phyloP scores from a whole-genome alignment of 1,140 invertebrate genomes.

The Drosophila novamexicana region DNA sequence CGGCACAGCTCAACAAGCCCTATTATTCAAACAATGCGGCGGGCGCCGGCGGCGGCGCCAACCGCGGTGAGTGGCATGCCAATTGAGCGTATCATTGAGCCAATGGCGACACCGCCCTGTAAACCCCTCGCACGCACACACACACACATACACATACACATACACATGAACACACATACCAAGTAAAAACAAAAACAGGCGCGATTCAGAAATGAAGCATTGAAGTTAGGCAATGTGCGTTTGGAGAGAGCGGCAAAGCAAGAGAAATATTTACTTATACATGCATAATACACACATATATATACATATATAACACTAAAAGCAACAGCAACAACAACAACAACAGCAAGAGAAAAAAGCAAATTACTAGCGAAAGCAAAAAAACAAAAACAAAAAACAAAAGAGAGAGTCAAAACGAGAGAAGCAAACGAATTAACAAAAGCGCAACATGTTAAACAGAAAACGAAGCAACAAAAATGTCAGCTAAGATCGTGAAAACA shows the following conservation, averaged over 20 bases:
- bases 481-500: slow-evolving; percentile 6
- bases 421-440: slow-evolving; percentile 7
- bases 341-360: not conserved
- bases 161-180: slow-evolving; percentile 10
- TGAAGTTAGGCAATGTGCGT: slow-evolving; percentile 33
- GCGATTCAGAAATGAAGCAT: slow-evolving; percentile 15
- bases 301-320: slow-evolving; percentile 7
- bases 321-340: not conserved
- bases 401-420: not conserved
- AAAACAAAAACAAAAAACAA: not conserved
- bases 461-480: slow-evolving; percentile 17
- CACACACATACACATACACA: slow-evolving; percentile 36
- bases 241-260: slow-evolving; percentile 84
- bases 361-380: slow-evolving; percentile 17
- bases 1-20: slow-evolving; percentile 76
- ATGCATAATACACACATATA: slow-evolving; percentile 15
- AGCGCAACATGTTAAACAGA: slow-evolving; percentile 21
- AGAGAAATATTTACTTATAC: slow-evolving; percentile 74
- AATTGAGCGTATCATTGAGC: slow-evolving; percentile 70
- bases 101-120: slow-evolving; percentile 60
- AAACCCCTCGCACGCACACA: slow-evolving; percentile 68
- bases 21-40: slow-evolving; percentile 80
- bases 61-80: slow-evolving; percentile 77
- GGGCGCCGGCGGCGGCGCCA: slow-evolving; percentile 59
- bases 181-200: slow-evolving; percentile 10